A percentile compares a stretch with the other conserved stretches of the same genome.
phyloP scores from a whole-genome alignment of 2,888 invertebrate species.

The Drosophila emarginata region DNA sequence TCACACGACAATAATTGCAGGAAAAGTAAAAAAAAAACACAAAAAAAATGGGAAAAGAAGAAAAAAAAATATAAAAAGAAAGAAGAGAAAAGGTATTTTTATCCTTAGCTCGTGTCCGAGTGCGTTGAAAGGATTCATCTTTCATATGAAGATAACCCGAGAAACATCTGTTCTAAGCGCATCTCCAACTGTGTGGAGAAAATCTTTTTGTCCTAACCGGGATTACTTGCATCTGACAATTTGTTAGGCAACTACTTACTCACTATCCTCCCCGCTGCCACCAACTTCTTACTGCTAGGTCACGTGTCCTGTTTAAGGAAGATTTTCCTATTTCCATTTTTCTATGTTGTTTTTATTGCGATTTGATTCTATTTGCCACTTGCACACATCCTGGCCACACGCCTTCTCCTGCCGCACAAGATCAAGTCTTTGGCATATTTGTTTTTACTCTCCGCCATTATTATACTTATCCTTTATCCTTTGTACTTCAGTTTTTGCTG shows the following conservation, averaged over 20 bases:
- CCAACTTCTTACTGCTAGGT: conserved; percentile 31
- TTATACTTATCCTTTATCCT: conserved; percentile 54
- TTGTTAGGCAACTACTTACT: conserved; percentile 48
- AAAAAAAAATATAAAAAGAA: conserved; percentile 27
- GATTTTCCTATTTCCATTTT: conserved; percentile 77
- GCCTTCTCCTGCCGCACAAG: conserved; percentile 31
- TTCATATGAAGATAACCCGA: conserved; percentile 43
- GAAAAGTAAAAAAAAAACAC: conserved; percentile 24
- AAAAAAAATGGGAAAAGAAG: too few relatives aligned
- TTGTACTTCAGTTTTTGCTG: conserved; percentile 22
- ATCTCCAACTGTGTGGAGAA: conserved; percentile 39
- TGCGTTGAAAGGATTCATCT: conserved; percentile 21
- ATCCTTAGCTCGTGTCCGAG: conserved; percentile 11
- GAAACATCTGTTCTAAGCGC: conserved; percentile 15
- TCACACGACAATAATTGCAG: conserved; percentile 48
- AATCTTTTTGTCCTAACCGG: conserved; percentile 44
- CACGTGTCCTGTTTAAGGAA: conserved; percentile 81
- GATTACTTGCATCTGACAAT: conserved; percentile 61
- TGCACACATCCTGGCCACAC: conserved; percentile 4
- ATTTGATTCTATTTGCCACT: conserved; percentile 69
- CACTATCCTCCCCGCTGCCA: not conserved
- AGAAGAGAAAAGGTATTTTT: not conserved
- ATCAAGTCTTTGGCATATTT: conserved; percentile 54
- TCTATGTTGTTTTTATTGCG: conserved; percentile 64
- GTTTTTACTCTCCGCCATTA: conserved; percentile 53